Base-by-base conservation (phyloP, 2,113 vertebrate species). In the Pseudorhombus dupliciocellatus region DNA sequence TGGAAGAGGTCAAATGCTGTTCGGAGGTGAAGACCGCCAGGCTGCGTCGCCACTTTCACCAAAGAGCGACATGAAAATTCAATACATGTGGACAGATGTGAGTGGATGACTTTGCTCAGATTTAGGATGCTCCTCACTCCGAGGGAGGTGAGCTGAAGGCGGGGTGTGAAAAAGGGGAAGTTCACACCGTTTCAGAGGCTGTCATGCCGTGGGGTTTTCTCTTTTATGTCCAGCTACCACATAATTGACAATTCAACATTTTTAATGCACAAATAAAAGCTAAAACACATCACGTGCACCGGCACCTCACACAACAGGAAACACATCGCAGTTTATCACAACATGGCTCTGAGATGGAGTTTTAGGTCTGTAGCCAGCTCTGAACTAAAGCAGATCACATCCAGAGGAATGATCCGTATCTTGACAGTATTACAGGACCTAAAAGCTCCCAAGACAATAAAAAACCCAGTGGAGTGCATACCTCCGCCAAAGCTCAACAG, bases 1-100 rank as follows among this genome's bases (percentile, higher is more conserved):
- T 91, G 78, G 57, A 81, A 85, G 86, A 84, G 91, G 92, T 94
- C 92, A 93, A 92, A 91, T 79, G 89, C 79, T 91, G 80, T 88
- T 88, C 78, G 84, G 87, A 81, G 79, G 70, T 56, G 80, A 87
- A 87, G 42, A 15, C 80, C 64, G 80, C 79, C 73, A 67, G 85
- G 63, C 71, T 84, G 62, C 34, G 0, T 22, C 61, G 68, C 60
- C 22, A 16, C 77, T 80, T 83, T 60, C 77, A 84, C 75, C 42
- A 79, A 79, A 76, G 63, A 22, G 59, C 48, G 24, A 70, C 66
- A 69, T 25, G 51, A 73, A 69, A 75, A 68, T 37, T 30, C 44
- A 12, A 66, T 77, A 66, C 80, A 75, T 51, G 53, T 74, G 81
- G 78, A 70, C 56, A 48, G 69, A 79, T 73, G 51, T 3, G 66